Percentiles rank a stretch among this genome's conserved stretches.
phyloP scores from a whole-genome alignment of 2,797 vertebrate genomes.

The Natrix natrix region DNA sequence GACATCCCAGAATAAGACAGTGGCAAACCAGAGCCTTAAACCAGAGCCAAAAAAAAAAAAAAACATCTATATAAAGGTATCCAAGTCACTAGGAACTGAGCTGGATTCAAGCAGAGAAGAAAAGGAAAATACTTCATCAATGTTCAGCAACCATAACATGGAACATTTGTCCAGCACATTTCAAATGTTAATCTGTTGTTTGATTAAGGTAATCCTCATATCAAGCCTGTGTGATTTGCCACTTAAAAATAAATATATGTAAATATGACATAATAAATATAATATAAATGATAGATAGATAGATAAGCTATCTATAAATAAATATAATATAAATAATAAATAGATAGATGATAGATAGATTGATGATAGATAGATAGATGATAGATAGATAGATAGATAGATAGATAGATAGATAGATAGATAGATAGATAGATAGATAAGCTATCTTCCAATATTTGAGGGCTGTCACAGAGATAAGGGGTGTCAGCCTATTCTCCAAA shows the following conservation, averaged over 20 bases:
- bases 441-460: neutral
- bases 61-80: neutral
- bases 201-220: neutral
- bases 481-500: neutral
- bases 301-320: no score
- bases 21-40: neutral
- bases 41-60: neutral
- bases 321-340: no score
- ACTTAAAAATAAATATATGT: neutral
- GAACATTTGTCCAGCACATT: neutral
- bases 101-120: neutral
- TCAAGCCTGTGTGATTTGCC: neutral
- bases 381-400: no score
- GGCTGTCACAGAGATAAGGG: neutral
- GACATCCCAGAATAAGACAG: neutral
- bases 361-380: no score
- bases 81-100: neutral
- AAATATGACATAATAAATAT: no score
- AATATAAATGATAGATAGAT: no score
- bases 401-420: no score
- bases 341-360: no score
- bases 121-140: neutral
- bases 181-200: neutral
- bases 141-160: neutral
- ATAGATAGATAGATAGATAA: no score